Conservation (phyloP, 35 echinoderm and acorn worm species). For the Ophiothrix spiculata region DNA sequence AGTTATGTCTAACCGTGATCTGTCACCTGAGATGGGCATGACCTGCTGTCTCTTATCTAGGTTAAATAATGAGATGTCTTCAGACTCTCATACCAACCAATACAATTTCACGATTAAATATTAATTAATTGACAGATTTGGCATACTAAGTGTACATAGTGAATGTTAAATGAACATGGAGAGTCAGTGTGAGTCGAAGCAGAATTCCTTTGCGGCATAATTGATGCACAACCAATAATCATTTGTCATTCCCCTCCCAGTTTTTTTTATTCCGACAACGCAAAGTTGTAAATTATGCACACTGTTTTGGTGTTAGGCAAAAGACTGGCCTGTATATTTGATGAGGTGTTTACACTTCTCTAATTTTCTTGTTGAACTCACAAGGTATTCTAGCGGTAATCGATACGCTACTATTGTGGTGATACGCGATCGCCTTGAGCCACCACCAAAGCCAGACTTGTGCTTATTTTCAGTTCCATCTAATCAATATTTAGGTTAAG, state of each 20-base stretch:
- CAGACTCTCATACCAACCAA: not conserved
- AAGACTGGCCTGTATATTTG: slow-evolving; percentile 40
- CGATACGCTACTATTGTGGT: not conserved
- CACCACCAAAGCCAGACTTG: not conserved
- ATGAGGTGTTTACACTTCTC: slow-evolving; percentile 55
- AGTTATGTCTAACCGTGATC: too few relatives aligned
- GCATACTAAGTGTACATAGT: not conserved
- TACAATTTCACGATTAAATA: not conserved
- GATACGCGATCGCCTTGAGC: not conserved
- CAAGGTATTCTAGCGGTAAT: not conserved
- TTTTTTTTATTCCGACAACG: not conserved
- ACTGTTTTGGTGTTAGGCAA: slow-evolving; percentile 47
- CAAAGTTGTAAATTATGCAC: slow-evolving; percentile 47
- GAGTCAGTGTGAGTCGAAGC: not conserved
- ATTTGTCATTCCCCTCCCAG: not conserved
- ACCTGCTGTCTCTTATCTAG: not conserved
- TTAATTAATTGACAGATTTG: slow-evolving; percentile 4
- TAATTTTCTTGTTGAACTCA: not conserved
- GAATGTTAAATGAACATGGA: not conserved
- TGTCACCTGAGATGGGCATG: not conserved
- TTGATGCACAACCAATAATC: not conserved
- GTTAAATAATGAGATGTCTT: not conserved
- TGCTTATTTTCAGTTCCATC: not conserved
- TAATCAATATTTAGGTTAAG: slow-evolving; percentile 10
- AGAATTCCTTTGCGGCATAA: not conserved